A percentile compares a stretch with the other conserved stretches of the same genome.
These are phyloP conservation scores for Pogoniulus pusillus DNA, from an alignment of 2,797 vertebrate species.

Conservation along the genomic window DNA sequence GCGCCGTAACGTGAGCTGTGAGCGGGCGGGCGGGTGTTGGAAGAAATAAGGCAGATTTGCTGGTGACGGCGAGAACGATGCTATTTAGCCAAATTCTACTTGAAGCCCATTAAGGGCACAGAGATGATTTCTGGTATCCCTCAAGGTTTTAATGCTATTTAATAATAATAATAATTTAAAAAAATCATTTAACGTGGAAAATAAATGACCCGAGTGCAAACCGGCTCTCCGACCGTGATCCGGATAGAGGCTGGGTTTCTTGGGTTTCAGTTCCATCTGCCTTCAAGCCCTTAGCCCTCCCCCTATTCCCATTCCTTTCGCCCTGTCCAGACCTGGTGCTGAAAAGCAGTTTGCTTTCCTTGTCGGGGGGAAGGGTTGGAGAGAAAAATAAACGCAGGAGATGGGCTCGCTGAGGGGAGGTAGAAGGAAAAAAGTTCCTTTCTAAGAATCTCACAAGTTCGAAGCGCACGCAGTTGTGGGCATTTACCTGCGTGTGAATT, in stretches of 20 bases:
- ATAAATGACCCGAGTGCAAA: not conserved
- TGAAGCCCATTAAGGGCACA: conserved; percentile 38
- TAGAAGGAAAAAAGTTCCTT: not conserved
- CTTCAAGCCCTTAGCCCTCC: not conserved
- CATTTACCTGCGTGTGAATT: conserved; percentile 45
- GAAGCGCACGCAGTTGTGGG: not conserved
- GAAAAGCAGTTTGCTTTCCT: conserved; percentile 30
- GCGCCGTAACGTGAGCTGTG: not conserved
- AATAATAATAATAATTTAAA: not conserved
- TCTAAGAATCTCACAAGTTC: conserved; percentile 19
- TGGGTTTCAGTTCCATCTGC: not conserved
- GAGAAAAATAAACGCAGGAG: not conserved
- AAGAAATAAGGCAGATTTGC: conserved; percentile 29
- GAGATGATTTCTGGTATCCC: conserved; percentile 25
- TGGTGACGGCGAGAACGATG: conserved; percentile 36
- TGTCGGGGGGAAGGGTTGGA: not conserved
- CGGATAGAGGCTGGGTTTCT: not conserved
- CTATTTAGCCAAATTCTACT: conserved; percentile 45
- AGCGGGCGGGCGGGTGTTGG: not conserved
- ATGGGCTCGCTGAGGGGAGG: not conserved
- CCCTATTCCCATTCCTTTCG: not conserved
- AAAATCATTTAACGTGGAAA: not conserved
- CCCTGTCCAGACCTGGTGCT: conserved; percentile 33
- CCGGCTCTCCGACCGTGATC: not conserved
- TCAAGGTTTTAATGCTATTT: not conserved